Evolutionary conservation across 2,888 invertebrate genomes (phyloP).

Genomic region (Mesorhabditis sp.): DNA sequence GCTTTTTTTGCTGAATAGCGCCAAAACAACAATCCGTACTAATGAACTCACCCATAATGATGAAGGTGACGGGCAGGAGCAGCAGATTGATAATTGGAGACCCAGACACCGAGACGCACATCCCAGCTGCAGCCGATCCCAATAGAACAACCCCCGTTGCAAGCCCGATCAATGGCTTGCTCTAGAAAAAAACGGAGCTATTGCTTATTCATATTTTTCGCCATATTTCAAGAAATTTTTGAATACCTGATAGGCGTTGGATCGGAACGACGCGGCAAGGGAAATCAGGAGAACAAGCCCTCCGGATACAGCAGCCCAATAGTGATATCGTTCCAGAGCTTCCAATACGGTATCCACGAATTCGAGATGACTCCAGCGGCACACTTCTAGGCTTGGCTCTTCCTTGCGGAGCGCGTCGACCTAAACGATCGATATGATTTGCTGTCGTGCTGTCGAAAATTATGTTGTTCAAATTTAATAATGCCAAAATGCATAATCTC

Average conservation of each 20-base stretch:
- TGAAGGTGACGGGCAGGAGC: neutral
- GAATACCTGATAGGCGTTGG: slow-evolving; percentile 42
- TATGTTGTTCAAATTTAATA: too few species aligned
- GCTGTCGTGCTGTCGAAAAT: too few species aligned
- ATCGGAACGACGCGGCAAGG: slow-evolving; percentile 29
- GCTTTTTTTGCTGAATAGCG: too few species aligned
- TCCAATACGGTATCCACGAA: slow-evolving; percentile 9
- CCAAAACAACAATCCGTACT: too few species aligned
- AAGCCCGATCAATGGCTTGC: neutral
- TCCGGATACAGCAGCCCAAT: slow-evolving; percentile 27
- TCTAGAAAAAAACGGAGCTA: neutral
- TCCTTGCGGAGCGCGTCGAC: slow-evolving; percentile 10
- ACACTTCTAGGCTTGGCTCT: neutral
- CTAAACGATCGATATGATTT: neutral
- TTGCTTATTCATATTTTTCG: neutral
- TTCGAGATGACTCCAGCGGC: slow-evolving; percentile 10
- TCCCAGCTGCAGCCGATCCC: neutral
- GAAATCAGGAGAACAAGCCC: slow-evolving; percentile 31
- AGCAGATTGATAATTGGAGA: neutral
- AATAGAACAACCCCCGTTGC: neutral
- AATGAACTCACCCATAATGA: neutral
- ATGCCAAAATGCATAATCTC: too few species aligned
- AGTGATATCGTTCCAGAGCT: slow-evolving; percentile 10
- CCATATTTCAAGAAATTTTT: neutral
- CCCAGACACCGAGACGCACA: neutral